Conservation (phyloP, 2,888 invertebrate species). For the Prosopocoilus inquinatus region DNA sequence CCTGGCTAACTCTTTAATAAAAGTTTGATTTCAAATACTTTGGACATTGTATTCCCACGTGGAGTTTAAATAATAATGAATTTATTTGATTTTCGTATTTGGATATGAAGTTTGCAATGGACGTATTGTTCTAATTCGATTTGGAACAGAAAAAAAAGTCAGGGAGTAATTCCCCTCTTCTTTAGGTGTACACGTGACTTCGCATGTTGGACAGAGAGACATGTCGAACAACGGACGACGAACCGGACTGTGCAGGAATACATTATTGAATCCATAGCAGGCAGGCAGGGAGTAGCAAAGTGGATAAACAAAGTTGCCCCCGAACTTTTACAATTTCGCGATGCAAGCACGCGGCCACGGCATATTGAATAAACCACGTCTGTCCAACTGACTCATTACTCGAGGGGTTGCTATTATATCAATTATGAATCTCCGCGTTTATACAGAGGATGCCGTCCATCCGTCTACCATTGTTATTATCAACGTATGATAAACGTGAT, state of each 20-base stretch:
- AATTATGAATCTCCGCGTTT: constrained; percentile 41
- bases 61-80: not conserved
- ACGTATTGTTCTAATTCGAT: constrained; percentile 20
- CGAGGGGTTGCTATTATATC: constrained; percentile 45
- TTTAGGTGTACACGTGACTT: constrained; percentile 20
- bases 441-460: constrained; percentile 9
- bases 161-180: constrained; percentile 24
- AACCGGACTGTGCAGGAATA: constrained; percentile 24
- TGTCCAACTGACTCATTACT: constrained; percentile 48
- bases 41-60: too few species aligned
- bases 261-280: constrained; percentile 26
- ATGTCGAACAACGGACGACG: not conserved
- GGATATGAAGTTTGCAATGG: not conserved
- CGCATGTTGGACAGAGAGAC: constrained; percentile 21
- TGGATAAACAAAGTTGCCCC: constrained; percentile 38
- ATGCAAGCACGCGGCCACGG: constrained; percentile 21
- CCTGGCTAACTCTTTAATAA: too few species aligned
- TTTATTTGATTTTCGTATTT: too few species aligned
- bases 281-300: constrained; percentile 27
- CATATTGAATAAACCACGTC: constrained; percentile 24
- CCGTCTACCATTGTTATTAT: constrained; percentile 11
- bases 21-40: too few species aligned
- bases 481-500: constrained; percentile 1
- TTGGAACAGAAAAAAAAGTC: constrained; percentile 26
- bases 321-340: constrained; percentile 38